phyloP scores from a whole-genome alignment of 2,888 invertebrate genomes.

The Synanthedon tipuliformis region DNA sequence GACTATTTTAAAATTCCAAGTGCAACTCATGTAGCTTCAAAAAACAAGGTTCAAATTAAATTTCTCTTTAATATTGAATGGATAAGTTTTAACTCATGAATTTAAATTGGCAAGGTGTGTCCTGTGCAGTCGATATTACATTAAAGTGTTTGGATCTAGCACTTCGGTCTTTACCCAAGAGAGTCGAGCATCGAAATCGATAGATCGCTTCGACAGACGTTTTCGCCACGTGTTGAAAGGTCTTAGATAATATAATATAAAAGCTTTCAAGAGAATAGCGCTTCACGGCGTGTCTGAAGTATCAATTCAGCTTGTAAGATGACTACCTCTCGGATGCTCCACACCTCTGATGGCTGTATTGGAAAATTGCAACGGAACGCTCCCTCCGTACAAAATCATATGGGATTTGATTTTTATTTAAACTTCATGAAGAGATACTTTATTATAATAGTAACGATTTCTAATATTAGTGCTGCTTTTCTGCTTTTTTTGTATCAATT shows the following conservation, averaged over 20 bases:
- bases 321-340: conserved; percentile 50
- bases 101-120: too few relatives aligned
- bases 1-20: too few relatives aligned
- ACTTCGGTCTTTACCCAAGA: conserved; percentile 36
- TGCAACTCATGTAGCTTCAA: too few relatives aligned
- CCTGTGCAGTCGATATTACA: background rate
- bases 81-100: too few relatives aligned
- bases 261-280: conserved; percentile 68
- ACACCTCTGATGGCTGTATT: conserved; percentile 56
- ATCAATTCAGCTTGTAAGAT: conserved; percentile 66
- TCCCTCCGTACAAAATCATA: conserved; percentile 29
- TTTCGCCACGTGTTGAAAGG: conserved; percentile 59
- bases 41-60: too few relatives aligned
- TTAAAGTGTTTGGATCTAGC: conserved; percentile 10
- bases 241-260: conserved; percentile 69
- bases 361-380: conserved; percentile 50
- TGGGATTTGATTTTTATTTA: conserved; percentile 54
- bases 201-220: conserved; percentile 60
- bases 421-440: conserved; percentile 28
- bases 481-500: too few relatives aligned
- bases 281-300: conserved; percentile 62
- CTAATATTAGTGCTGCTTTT: background rate
- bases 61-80: too few relatives aligned
- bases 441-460: conserved; percentile 15
- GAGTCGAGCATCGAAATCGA: conserved; percentile 50